Conservation (phyloP, 2,888 invertebrate species). For the Heteromyza rotundicornis region DNA sequence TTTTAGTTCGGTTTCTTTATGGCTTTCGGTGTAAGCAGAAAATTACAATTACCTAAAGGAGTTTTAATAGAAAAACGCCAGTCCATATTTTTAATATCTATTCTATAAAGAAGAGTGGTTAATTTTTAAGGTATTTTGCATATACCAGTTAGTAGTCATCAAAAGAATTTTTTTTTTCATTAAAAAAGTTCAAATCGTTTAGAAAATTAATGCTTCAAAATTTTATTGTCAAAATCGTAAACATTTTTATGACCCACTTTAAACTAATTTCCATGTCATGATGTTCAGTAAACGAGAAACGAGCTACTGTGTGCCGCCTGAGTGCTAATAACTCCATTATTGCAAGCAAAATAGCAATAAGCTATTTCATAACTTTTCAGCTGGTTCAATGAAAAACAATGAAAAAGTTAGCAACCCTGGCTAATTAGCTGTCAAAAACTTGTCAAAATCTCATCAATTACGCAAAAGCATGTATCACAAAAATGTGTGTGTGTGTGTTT, state of each 20-base stretch:
- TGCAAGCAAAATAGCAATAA: too few species aligned
- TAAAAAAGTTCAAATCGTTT: too few species aligned
- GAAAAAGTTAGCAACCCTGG: not conserved
- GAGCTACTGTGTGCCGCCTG: too few species aligned
- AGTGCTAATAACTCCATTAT: not conserved
- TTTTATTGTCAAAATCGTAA: too few species aligned
- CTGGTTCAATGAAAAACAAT: too few species aligned
- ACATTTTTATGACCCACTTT: too few species aligned
- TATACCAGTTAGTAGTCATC: too few species aligned
- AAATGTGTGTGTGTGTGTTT: not conserved
- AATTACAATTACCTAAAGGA: not conserved
- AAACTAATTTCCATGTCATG: too few species aligned
- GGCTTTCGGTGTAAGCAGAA: not conserved
- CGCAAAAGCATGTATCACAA: not conserved
- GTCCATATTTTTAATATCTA: not conserved
- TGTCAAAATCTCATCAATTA: slow-evolving; percentile 6
- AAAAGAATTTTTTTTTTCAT: too few species aligned
- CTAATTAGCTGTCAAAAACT: slow-evolving; percentile 2
- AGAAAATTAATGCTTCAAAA: too few species aligned
- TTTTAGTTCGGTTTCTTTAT: not conserved
- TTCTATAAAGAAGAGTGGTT: not conserved
- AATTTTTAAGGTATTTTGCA: too few species aligned
- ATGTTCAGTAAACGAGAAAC: too few species aligned
- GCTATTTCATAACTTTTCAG: not conserved
- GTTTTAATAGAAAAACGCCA: not conserved